Evolutionary conservation across 2,113 vertebrate genomes (phyloP), one percentile per base, ranked within the genome.

Genomic region (Oceanodroma tethys): DNA sequence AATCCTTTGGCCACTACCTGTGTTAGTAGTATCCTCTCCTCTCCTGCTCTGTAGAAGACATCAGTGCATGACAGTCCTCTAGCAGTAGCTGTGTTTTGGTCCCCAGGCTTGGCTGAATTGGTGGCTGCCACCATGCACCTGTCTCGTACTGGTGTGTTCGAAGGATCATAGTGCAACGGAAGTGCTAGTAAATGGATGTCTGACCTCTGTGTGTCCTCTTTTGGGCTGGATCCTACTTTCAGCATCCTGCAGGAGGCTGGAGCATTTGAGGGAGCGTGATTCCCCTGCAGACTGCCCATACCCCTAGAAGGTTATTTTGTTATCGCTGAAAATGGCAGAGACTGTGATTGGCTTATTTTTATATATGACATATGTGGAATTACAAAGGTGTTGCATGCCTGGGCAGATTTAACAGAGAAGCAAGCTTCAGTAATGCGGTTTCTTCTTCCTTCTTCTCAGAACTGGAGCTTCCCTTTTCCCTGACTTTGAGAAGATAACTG

Each of bases 111-210:
- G 4, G 5, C 32, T 73, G 73, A 65, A 13, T 40, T 65, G 23
- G 30, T 83, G 67, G 36, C 81, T 96, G 47, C 32, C 66, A 42
- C 13, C 13, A 16, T 22, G 10, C 6, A 47, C 45, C 8, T 71
- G 27, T 62, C 50, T 90, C 0, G 0, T 71, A 38, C 8, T 52
- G 48, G 16, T 2, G 2, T 43, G 21, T 93, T 68, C 34, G 18
- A 63, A 68, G 72, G n/a, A 60, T 86, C 18, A 13, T 7, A 52
- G 40, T 47, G 40, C 47, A 65, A 73, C 36, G 53, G 30, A 56
- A 81, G 32, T 81, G 48, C n/a, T 76, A 32, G 32, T 59, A 52
- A 91, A 86, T 47, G 9, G 26, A 47, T 60, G 38, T 55, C 58
- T 45, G 48, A 60, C 32, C 40, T 76, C 16, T 56, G 12, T n/a